phyloP scores from a whole-genome alignment of 64 coral and sea anemone species.

The Dendronephthya gigantea region DNA sequence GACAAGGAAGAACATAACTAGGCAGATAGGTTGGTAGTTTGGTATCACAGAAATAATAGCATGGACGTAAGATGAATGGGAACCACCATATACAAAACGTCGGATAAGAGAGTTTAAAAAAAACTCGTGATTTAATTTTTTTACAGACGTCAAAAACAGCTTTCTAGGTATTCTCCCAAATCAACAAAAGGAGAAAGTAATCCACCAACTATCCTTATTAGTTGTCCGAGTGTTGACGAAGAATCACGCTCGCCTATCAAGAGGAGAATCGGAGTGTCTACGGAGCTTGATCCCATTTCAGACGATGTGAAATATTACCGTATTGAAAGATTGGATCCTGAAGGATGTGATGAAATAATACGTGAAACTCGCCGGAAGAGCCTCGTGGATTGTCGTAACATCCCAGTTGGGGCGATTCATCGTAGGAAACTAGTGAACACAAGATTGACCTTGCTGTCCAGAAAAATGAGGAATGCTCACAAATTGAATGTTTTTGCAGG shows the following conservation, averaged over 20 bases:
- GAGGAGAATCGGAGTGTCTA: neutral
- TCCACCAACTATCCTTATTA: neutral
- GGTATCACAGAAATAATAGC: too few species aligned
- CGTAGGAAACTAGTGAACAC: neutral
- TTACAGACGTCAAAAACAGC: neutral
- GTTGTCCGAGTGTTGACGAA: neutral
- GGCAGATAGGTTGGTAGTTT: too few species aligned
- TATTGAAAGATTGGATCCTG: constrained; percentile 1
- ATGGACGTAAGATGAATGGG: too few species aligned
- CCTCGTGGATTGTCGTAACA: neutral
- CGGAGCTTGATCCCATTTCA: neutral
- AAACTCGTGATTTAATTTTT: neutral
- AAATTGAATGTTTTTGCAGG: constrained; percentile 11
- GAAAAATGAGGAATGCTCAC: constrained; percentile 1
- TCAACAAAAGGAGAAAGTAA: neutral
- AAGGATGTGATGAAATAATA: constrained; percentile 1
- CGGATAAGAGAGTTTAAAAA: neutral
- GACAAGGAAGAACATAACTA: neutral
- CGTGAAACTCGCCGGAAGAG: neutral
- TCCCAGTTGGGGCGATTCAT: neutral
- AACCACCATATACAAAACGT: too few species aligned
- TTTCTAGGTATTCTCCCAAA: neutral
- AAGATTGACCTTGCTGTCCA: neutral
- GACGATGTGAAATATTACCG: neutral
- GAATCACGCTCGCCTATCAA: neutral